Percentiles rank a stretch among this genome's conserved stretches.
Conservation (phyloP, 35 echinoderm and acorn worm species). For the Diadema setosum region DNA sequence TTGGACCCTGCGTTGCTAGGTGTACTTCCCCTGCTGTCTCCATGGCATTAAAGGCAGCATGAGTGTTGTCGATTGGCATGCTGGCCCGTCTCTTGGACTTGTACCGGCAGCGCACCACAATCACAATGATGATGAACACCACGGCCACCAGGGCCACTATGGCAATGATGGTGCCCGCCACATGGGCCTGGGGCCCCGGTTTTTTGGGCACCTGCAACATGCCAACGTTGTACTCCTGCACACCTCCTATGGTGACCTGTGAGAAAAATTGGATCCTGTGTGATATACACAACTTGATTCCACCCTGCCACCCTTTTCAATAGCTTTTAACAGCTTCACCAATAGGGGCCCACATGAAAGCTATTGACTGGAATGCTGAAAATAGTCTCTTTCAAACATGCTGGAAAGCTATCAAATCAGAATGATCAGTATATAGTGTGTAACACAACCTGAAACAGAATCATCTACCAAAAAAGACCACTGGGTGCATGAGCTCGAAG, state of each 20-base stretch:
- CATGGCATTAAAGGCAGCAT: background rate
- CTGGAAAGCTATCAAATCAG: no score
- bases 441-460: no score
- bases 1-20: background rate
- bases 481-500: no score
- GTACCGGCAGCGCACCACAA: background rate
- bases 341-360: no score
- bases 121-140: background rate
- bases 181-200: background rate
- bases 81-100: slow-evolving; percentile 1
- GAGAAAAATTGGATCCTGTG: no score
- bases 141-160: background rate
- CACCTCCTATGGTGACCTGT: slow-evolving; percentile 34
- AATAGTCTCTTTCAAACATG: no score
- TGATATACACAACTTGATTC: no score
- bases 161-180: background rate
- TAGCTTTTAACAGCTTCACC: no score
- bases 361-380: no score
- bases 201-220: background rate
- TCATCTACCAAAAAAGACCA: no score
- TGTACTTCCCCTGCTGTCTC: background rate
- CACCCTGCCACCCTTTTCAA: no score
- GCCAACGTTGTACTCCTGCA: background rate
- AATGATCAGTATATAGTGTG: no score
- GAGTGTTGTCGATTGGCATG: background rate